These are phyloP conservation scores for Callipepla californica DNA, from an alignment of 2,113 vertebrate genomes.

Conservation along the genomic window DNA sequence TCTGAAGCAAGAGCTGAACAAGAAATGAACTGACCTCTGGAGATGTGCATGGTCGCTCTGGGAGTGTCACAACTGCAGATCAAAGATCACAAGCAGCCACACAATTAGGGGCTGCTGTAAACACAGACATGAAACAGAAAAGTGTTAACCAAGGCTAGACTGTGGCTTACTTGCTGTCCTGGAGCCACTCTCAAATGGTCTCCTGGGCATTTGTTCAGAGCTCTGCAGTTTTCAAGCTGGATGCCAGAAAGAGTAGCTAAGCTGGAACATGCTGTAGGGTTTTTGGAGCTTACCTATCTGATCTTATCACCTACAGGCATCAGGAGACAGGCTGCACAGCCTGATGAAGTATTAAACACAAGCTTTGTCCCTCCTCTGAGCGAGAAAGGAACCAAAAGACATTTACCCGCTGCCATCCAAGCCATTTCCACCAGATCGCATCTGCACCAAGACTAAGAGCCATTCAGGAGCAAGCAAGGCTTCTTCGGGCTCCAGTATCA, in stretches of 20 bases:
- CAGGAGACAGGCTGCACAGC: background rate
- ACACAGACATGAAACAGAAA: background rate
- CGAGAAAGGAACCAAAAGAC: background rate
- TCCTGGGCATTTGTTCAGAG: background rate
- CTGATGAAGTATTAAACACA: background rate
- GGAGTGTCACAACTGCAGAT: background rate
- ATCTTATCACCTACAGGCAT: background rate
- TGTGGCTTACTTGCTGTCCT: conserved; percentile 22
- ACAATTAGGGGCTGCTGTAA: background rate
- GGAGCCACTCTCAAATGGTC: background rate
- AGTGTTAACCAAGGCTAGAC: conserved; percentile 47
- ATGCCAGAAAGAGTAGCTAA: background rate
- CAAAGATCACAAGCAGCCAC: background rate
- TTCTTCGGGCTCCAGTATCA: background rate
- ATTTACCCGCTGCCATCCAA: background rate
- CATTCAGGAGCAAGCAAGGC: background rate
- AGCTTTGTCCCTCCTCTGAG: background rate
- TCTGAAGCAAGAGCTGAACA: background rate
- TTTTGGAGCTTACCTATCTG: background rate
- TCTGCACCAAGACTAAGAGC: background rate
- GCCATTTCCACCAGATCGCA: background rate
- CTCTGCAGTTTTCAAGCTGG: background rate
- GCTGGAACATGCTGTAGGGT: background rate
- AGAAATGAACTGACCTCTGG: background rate
- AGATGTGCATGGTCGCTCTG: background rate